Percentiles rank a stretch among this genome's conserved stretches.
phyloP scores from a whole-genome alignment of 2,888 invertebrate genomes.

The Blera fallax region DNA sequence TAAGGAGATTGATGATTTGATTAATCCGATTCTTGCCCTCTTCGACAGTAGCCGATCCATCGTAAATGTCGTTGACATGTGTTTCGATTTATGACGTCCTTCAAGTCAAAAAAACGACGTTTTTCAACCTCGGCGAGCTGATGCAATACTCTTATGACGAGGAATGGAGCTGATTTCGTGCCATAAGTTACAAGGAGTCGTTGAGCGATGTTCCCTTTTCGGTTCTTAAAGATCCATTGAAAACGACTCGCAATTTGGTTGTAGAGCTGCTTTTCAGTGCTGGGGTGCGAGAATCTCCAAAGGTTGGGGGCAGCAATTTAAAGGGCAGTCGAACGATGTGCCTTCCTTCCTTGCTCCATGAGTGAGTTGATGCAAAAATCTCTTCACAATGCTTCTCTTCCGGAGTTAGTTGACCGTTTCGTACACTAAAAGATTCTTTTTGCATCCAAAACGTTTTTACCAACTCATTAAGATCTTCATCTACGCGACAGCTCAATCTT shows the following conservation, averaged over 20 bases:
- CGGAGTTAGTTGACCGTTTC: background rate
- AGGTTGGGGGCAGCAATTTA: background rate
- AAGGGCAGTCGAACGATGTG: constrained; percentile 2
- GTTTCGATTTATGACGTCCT: background rate
- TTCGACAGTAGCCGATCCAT: background rate
- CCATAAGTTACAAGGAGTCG: constrained; percentile 10
- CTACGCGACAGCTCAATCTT: background rate
- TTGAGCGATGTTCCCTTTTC: background rate
- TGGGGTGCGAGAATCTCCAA: constrained; percentile 20
- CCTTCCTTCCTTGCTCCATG: background rate
- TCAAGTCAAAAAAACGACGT: background rate
- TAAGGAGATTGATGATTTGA: constrained; percentile 19
- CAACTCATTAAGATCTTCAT: background rate
- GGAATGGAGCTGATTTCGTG: constrained; percentile 13
- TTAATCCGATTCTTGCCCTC: background rate
- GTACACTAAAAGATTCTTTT: background rate
- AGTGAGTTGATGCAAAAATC: background rate
- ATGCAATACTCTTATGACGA: background rate
- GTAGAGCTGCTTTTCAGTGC: too few relatives aligned
- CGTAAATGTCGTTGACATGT: constrained; percentile 5
- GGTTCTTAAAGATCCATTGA: too few relatives aligned
- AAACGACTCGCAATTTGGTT: too few relatives aligned
- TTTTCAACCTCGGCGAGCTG: background rate
- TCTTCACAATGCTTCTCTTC: constrained; percentile 20
- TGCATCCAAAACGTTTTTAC: background rate